Evolutionary conservation across 2,113 vertebrate genomes (phyloP).

Genomic region (Pelmatolapia mariae): DNA sequence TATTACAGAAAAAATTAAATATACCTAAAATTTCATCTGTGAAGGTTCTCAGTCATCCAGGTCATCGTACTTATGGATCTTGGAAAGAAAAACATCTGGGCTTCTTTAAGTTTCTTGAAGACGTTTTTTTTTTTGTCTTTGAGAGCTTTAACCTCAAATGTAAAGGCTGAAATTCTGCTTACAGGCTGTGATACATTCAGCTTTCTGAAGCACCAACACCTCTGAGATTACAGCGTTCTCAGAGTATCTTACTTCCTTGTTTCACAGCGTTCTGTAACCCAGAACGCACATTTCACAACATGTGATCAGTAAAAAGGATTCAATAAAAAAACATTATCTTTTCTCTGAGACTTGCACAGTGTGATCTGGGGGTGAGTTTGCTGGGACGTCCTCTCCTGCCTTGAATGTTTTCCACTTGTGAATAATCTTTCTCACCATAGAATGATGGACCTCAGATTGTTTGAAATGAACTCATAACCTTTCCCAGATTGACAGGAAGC

Average conservation of each 20-base stretch:
- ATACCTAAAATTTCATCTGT: neutral
- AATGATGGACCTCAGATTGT: neutral
- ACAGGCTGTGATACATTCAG: neutral
- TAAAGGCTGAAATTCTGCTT: neutral
- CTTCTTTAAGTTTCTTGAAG: neutral
- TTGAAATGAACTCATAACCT: neutral
- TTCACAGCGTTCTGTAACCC: neutral
- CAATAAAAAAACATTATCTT: neutral
- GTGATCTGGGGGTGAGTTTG: neutral
- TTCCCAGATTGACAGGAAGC: neutral
- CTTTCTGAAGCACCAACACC: neutral
- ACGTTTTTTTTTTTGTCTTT: accelerated
- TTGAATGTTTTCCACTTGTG: neutral
- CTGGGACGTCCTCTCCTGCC: neutral
- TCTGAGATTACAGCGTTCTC: neutral
- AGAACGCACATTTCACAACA: neutral
- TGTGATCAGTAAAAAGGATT: neutral
- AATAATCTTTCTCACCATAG: neutral
- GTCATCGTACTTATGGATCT: neutral
- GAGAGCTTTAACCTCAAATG: neutral
- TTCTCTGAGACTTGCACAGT: neutral
- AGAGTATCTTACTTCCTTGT: neutral
- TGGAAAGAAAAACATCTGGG: neutral
- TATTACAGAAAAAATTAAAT: neutral
- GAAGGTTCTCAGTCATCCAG: neutral